Conservation (phyloP, 2,113 vertebrate genomes). For the Archilochus colubris region DNA sequence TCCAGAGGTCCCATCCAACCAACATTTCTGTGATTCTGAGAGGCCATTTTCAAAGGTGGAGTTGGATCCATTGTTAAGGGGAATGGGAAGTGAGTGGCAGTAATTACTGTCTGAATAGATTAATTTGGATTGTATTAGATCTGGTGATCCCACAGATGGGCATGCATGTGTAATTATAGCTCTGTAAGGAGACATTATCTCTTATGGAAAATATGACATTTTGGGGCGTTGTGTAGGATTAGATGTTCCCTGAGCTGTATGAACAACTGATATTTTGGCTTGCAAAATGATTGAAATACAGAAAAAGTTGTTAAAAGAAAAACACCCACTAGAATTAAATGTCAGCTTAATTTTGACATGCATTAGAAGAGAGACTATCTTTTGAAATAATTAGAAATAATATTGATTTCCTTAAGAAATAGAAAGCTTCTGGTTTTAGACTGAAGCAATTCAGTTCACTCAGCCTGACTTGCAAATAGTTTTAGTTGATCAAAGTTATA, state of each 20-base stretch:
- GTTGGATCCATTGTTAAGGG: not conserved
- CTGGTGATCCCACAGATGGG: not conserved
- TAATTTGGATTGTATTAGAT: not conserved
- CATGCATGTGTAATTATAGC: not conserved
- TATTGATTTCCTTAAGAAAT: not conserved
- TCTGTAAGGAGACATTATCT: not conserved
- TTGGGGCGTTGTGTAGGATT: not conserved
- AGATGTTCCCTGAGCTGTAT: not conserved
- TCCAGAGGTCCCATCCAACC: not conserved
- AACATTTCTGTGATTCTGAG: not conserved
- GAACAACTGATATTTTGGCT: not conserved
- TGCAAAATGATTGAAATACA: not conserved
- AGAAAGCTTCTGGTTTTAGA: not conserved
- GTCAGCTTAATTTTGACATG: not conserved
- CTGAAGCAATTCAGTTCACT: not conserved
- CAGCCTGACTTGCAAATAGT: not conserved
- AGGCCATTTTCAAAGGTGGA: not conserved
- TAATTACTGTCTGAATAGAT: not conserved
- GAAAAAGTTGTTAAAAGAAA: not conserved
- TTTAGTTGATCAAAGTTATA: not conserved
- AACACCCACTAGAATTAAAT: not conserved
- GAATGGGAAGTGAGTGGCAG: not conserved
- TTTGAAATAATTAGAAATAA: not conserved
- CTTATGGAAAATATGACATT: not conserved
- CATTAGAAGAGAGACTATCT: not conserved